A percentile compares a stretch with the other conserved stretches of the same genome.
Evolutionary conservation across 2,888 invertebrate species (phyloP).

Genomic region (Erebia epiphron): DNA sequence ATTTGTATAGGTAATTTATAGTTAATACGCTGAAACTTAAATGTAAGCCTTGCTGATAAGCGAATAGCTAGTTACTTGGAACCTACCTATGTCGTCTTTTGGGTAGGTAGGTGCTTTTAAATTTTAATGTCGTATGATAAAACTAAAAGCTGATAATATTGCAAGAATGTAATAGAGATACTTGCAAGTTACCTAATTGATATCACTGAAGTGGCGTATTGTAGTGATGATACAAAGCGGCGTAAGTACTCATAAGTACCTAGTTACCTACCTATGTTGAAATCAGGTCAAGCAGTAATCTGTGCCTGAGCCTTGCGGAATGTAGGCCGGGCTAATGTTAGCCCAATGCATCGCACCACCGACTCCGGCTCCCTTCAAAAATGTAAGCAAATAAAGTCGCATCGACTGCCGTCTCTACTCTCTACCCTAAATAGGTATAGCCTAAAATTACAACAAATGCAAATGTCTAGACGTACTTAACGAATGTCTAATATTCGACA

Average conservation of each 20-base stretch:
- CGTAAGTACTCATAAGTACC: conserved; percentile 5
- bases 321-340: conserved; percentile 77
- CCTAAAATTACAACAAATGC: conserved; percentile 29
- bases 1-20: conserved; percentile 10
- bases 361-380: conserved; percentile 50
- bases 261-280: conserved; percentile 44
- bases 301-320: conserved; percentile 66
- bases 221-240: conserved; percentile 12
- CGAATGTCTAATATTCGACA: too few relatives aligned
- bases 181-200: neutral
- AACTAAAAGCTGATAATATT: too few relatives aligned
- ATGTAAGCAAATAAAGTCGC: conserved; percentile 55
- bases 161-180: too few relatives aligned
- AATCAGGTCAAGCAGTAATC: conserved; percentile 72
- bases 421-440: conserved; percentile 51
- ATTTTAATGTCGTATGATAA: neutral
- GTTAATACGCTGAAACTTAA: neutral
- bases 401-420: conserved; percentile 34
- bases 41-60: conserved; percentile 7
- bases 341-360: conserved; percentile 60
- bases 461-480: neutral
- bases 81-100: neutral
- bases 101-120: neutral
- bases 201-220: neutral
- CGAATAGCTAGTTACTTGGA: neutral